A percentile compares a stretch with the other conserved stretches of the same genome.
phyloP scores from a whole-genome alignment of 2,797 vertebrate genomes.

The Phrynocephalus vlangalii region DNA sequence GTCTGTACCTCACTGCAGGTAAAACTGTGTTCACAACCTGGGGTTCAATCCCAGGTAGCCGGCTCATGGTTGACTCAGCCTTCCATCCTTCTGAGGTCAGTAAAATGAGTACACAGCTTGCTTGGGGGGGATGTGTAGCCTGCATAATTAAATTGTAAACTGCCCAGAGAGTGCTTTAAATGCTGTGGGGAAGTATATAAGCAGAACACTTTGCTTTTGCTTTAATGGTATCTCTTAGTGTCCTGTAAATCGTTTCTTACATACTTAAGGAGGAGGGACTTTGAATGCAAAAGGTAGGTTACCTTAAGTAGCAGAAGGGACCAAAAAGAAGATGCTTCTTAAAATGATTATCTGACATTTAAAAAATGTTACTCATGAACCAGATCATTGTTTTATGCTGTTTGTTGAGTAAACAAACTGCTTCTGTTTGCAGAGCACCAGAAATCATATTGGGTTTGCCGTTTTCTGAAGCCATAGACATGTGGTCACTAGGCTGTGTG shows the following conservation, averaged over 20 bases:
- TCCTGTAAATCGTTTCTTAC: neutral
- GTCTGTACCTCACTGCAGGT: too few relatives aligned
- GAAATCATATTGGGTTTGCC: slow-evolving; percentile 99
- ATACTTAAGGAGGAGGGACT: neutral
- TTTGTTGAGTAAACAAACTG: slow-evolving; percentile 56
- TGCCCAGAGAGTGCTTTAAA: too few relatives aligned
- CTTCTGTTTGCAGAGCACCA: slow-evolving; percentile 90
- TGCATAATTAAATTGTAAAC: too few relatives aligned
- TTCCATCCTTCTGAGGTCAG: too few relatives aligned
- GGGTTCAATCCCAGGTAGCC: too few relatives aligned
- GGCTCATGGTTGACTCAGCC: too few relatives aligned
- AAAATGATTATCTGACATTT: neutral
- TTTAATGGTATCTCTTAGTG: neutral
- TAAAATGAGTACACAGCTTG: too few relatives aligned
- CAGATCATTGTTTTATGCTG: slow-evolving; percentile 37
- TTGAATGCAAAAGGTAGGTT: neutral
- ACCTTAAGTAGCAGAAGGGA: neutral
- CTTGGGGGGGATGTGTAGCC: too few relatives aligned
- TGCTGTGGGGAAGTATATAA: too few relatives aligned
- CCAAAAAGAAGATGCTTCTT: neutral
- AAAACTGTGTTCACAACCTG: too few relatives aligned
- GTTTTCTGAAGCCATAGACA: slow-evolving; percentile 99
- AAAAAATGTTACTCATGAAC: slow-evolving; percentile 20
- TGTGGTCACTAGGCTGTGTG: slow-evolving; percentile 99
- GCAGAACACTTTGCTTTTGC: neutral